Conservation (phyloP, 1,140 invertebrate genomes). For the Drosophila willistoni region DNA sequence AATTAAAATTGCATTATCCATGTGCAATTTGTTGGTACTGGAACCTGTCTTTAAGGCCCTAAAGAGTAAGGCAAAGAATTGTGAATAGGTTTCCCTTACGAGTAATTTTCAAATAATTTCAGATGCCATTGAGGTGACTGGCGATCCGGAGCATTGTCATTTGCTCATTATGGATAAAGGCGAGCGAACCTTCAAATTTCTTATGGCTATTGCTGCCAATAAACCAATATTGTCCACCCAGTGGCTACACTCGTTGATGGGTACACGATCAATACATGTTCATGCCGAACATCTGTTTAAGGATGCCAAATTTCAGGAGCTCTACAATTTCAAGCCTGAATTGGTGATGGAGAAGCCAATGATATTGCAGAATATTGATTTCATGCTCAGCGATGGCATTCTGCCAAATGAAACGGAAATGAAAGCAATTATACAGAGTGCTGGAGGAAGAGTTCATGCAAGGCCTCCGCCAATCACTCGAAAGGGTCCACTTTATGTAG, state of each 20-base stretch:
- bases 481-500: slow-evolving; percentile 26
- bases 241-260: slow-evolving; percentile 44
- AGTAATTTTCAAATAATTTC: not conserved
- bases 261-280: slow-evolving; percentile 26
- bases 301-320: slow-evolving; percentile 41
- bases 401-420: slow-evolving; percentile 46
- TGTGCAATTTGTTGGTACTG: slow-evolving; percentile 43
- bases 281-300: slow-evolving; percentile 49
- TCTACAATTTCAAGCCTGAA: slow-evolving; percentile 46
- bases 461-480: slow-evolving; percentile 17
- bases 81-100: not conserved
- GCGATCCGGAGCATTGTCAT: slow-evolving; percentile 49
- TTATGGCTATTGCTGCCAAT: slow-evolving; percentile 43
- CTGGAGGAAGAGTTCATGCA: slow-evolving; percentile 39
- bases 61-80: slow-evolving; percentile 26
- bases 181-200: slow-evolving; percentile 66
- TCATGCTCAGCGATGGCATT: slow-evolving; percentile 52
- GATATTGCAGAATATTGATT: slow-evolving; percentile 38
- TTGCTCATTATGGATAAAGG: slow-evolving; percentile 63
- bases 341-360: slow-evolving; percentile 16
- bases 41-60: slow-evolving; percentile 25
- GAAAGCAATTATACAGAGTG: slow-evolving; percentile 57
- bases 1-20: slow-evolving; percentile 47
- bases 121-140: slow-evolving; percentile 49
- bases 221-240: slow-evolving; percentile 47